Evolutionary conservation across 2,888 invertebrate genomes (phyloP), one percentile per base, ranked within the genome.

Genomic region (Empis livida): DNA sequence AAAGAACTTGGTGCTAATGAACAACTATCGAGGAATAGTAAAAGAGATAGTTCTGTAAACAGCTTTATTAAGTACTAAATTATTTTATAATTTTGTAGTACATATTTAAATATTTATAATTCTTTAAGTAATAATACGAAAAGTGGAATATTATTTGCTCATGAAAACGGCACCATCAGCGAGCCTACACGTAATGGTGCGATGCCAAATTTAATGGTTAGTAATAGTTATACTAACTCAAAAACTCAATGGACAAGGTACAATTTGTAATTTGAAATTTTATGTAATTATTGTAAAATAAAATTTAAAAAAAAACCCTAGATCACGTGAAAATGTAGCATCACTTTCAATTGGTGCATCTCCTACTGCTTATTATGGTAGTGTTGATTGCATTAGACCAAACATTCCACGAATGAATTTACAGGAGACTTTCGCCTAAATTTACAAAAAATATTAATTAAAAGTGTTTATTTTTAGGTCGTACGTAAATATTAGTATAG

Each of bases 181-280:
- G 82, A 82, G 59, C 73, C 75, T 52, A 76, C 77, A 38, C 71
- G 82, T 35, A 81, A 81, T 1, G 78, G 78, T n/a, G 82, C 75
- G 44, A 81, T 82, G 80, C 82, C 81, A 70, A 83, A 82, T 49
- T 70, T 84, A 50, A 82, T 84, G 50, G 80, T 82, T 1, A 83
- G 83, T 71, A 83, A 82, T 64, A 83, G 83, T 66, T 84, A 79
- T 71, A 82, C 83, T 63, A 83, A 81, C 65, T 73, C 72, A 0
- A 62, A 70, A n/a, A 68, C 69, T 44, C 72, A 73, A 1, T 73
- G 73, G 67, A 66, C 31, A 11, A 54, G 55, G 68, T 72, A 47
- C 68, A 68, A 2, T 70, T 32, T 42, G 3, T 14, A 14, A 10
- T n/a, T n/a, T 15, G 3, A 38, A 38, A 38, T 15, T 15, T 3